Percentiles rank a stretch among this genome's conserved stretches.
phyloP scores from a whole-genome alignment of 2,113 vertebrate species.

The Syngnathoides biaculeatus region DNA sequence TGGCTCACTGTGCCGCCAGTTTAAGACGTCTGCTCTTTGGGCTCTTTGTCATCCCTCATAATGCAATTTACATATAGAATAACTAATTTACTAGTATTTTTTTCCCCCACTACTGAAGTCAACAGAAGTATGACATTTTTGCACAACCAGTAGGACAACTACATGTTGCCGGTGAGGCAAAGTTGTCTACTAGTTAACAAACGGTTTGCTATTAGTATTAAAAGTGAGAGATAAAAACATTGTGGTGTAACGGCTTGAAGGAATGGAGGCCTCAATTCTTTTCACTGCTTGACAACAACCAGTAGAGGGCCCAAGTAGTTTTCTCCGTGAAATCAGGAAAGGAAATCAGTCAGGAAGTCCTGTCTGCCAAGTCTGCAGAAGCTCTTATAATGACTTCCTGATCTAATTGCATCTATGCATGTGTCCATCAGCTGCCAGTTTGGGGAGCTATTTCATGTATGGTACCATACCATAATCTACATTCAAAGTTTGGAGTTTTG shows the following conservation, averaged over 20 bases:
- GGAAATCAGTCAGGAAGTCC: constrained; percentile 2
- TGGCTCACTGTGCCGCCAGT: no score
- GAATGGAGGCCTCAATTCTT: background rate
- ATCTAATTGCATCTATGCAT: background rate
- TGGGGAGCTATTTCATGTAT: background rate
- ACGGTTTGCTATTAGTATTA: no score
- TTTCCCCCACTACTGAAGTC: no score
- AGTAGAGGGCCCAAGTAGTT: background rate
- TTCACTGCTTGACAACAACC: background rate
- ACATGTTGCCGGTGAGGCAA: background rate
- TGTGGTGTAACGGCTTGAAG: background rate
- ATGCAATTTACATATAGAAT: background rate
- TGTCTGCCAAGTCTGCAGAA: background rate
- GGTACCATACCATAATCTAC: background rate
- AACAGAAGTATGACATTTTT: no score
- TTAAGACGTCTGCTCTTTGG: background rate
- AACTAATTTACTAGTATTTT: background rate
- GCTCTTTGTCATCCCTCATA: background rate
- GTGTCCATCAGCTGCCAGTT: background rate
- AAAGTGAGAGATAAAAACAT: no score
- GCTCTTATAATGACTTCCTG: constrained; percentile 4
- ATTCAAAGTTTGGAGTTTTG: background rate
- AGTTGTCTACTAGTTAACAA: background rate
- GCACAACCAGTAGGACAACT: no score
- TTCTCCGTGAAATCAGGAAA: background rate